Conservation (phyloP, 2,888 invertebrate species). For the Cotesia congregata region DNA sequence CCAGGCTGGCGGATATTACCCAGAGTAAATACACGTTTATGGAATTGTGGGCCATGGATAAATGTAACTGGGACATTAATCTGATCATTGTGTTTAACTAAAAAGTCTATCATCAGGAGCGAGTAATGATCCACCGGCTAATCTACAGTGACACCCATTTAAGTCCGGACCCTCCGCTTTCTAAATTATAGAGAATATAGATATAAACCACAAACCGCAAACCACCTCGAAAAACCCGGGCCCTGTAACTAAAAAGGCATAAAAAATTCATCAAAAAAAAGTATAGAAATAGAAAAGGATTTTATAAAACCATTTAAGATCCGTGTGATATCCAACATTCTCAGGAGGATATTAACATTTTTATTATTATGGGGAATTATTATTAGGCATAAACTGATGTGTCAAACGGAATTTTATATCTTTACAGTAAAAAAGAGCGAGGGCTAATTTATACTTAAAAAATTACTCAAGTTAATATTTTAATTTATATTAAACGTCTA, state of each 20-base stretch:
- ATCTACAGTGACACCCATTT: constrained; percentile 29
- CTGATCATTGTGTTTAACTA: constrained; percentile 39
- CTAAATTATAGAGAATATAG: background rate
- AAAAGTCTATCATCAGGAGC: constrained; percentile 39
- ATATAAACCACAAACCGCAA: background rate
- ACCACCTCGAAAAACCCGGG: background rate
- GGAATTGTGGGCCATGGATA: constrained; percentile 37
- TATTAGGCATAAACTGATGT: no score
- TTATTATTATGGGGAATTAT: no score
- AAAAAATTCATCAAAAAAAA: background rate
- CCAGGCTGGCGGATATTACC: constrained; percentile 33
- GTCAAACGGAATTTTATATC: no score
- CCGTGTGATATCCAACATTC: no score
- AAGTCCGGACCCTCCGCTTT: constrained; percentile 16
- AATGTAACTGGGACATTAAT: constrained; percentile 33
- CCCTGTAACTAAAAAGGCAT: constrained; percentile 9
- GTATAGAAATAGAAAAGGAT: background rate
- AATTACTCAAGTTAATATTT: no score
- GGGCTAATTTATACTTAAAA: no score
- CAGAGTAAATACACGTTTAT: constrained; percentile 41
- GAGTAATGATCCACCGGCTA: constrained; percentile 21
- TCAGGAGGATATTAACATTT: no score
- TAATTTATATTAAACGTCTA: no score
- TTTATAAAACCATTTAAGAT: no score
- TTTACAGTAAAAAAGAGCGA: no score